Conservation (phyloP, 2,113 vertebrate genomes). For the Promerops cafer region DNA sequence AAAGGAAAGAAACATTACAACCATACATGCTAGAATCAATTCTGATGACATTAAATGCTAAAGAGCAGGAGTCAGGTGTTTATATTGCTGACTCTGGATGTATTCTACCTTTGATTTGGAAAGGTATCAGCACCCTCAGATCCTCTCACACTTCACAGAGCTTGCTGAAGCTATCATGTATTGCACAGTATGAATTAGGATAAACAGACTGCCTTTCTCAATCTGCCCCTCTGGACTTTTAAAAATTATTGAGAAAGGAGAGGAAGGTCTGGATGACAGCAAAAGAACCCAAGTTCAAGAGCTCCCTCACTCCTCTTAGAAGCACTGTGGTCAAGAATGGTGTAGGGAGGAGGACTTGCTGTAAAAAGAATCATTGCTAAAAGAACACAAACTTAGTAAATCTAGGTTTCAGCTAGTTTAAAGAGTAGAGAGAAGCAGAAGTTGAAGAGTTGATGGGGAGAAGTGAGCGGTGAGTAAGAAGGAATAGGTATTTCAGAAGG, state of each 20-base stretch:
- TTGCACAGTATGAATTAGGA: background rate
- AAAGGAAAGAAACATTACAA: background rate
- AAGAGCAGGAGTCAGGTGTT: background rate
- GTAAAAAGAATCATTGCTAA: background rate
- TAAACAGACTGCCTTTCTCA: background rate
- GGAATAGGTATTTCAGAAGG: background rate
- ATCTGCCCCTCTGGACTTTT: background rate
- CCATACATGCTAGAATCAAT: background rate
- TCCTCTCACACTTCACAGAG: background rate
- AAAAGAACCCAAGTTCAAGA: background rate
- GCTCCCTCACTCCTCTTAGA: background rate
- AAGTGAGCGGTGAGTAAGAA: background rate
- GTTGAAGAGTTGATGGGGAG: background rate
- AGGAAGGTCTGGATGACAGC: background rate
- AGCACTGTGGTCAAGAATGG: background rate
- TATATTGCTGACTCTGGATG: background rate
- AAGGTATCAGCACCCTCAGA: background rate
- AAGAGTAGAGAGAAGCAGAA: background rate
- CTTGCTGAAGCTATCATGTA: accelerated
- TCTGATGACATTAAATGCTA: background rate
- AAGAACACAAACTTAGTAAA: background rate
- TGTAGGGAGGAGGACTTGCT: background rate
- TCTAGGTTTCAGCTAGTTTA: background rate
- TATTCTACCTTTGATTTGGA: background rate
- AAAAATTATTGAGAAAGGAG: background rate